Evolutionary conservation across 2,888 invertebrate genomes (phyloP), one percentile per base, ranked within the genome.

Genomic region (Acleris sparsana): DNA sequence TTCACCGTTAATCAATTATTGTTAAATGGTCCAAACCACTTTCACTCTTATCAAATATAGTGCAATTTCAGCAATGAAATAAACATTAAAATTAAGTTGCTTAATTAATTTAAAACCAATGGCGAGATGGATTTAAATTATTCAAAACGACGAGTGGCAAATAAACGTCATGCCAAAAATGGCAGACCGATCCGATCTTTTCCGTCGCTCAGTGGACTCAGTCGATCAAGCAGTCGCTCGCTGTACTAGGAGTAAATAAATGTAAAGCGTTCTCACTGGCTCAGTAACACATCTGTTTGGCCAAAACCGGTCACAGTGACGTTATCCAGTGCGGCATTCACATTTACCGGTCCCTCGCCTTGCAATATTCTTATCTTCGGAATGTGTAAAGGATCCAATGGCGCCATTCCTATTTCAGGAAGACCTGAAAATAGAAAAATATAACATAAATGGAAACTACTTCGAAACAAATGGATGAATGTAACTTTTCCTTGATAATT

Each of bases 321-420:
- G 76, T 96, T 93, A 71, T 94, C 94, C 43, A 96, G 85, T 20
- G 95, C 95, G 25, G 95, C 95, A 73, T 95, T 96, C 0, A 96
- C 94, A 75, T 94, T 94, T 1, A 95, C 95, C 2, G 95, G 95
- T 39, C 95, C 95, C 58, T 94, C 94, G 22, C 95, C 95, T 89
- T 95, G 95, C 58, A 95, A 86, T 75, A 96, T 95, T 80, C 93
- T 90, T 75, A 96, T 93, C 84, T 94, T 92, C 6, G 94, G 93
- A 53, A 95, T 93, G 73, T 93, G 92, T 62, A 96, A 80, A 1
- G 95, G 96, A 83, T 96, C 96, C 72, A 95, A 83, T 25, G 94
- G 92, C n/a, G 93, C 88, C 73, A 95, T 84, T n/a, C 89, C 92
- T 66, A 94, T 94, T 73, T 93, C 93, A 59, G 93, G 92, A 62